Base-by-base conservation (phyloP, 2,113 vertebrate species). In the Lethenteron reissneri region DNA sequence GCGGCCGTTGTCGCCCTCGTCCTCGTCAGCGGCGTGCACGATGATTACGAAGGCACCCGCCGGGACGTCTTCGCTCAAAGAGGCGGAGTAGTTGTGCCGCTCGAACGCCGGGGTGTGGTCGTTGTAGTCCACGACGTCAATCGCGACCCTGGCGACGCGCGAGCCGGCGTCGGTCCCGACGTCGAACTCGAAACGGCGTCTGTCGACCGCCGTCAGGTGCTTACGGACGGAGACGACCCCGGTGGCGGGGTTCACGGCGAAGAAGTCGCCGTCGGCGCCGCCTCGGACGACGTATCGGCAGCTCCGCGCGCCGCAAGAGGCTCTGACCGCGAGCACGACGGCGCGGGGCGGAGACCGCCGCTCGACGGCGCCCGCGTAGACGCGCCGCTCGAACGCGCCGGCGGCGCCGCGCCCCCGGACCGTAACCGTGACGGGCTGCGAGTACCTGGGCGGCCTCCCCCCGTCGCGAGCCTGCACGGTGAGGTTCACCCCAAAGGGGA, bases 401-500 rank as follows among this genome's bases (percentile, higher is more conserved):
- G 17, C 17, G 17, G 17, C 17, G 17, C 17, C 17, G n/a, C n/a
- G n/a, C n/a, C 17, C 17, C 17, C 17, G 17, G 17, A 19, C 17
- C 17, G 17, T 19, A 19, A 19, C 17, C 17, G 17, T 19, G 17
- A 19, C 17, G 17, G 17, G 17, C 17, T 19, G 17, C 17, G 17
- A 19, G 17, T 19, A 19, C 17, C 17, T 19, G 17, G 17, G 17
- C 17, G 17, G 17, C 17, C 17, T 19, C 17, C 17, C 17, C 17
- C 17, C 17, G 17, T 99, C 94, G 79, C 92, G 95, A 25, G 92
- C 92, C 78, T 95, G 92, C 71, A 99, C 76, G 9, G 92, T 95
- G 73, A 99, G 85, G 77, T 97, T 97, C 77, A 87, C 95, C 76
- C 94, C 92, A 73, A 85, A 92, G 25, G 88, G 85, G 72, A 88